phyloP scores from a whole-genome alignment of 2,797 vertebrate species.

The Calcarius lapponicus region DNA sequence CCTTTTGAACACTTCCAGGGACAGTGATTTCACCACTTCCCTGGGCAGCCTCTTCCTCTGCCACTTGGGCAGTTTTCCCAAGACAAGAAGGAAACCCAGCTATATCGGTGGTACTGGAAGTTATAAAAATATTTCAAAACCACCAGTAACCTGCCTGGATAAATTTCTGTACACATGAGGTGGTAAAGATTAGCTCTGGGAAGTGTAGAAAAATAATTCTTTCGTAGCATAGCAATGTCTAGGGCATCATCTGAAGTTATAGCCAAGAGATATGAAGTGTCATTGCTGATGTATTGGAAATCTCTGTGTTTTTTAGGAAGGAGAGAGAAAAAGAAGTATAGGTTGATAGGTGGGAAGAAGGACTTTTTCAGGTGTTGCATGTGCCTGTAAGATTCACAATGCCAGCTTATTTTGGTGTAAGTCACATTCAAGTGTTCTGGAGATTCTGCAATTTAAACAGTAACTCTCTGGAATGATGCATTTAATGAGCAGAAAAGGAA shows the following conservation, averaged over 20 bases:
- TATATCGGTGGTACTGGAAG: background rate
- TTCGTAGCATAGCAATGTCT: background rate
- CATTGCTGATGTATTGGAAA: background rate
- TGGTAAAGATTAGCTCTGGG: background rate
- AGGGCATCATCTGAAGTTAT: background rate
- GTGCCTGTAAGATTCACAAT: background rate
- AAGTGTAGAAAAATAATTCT: background rate
- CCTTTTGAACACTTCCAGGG: background rate
- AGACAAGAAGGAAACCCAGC: background rate
- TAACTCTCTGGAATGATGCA: background rate
- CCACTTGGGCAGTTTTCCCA: background rate
- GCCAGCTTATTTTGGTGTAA: background rate
- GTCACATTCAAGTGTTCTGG: background rate
- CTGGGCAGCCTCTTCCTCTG: background rate
- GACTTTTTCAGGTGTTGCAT: background rate
- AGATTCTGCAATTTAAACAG: slow-evolving; percentile 15
- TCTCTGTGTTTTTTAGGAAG: background rate
- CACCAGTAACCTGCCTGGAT: background rate
- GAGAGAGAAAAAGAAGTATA: background rate
- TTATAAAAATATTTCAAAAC: background rate
- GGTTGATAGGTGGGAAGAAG: background rate
- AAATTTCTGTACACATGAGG: background rate
- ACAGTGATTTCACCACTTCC: background rate
- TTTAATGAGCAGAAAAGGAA: slow-evolving; percentile 46
- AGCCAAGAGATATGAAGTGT: background rate